Conservation (phyloP, 2,797 vertebrate species). For the Falco cherrug region DNA sequence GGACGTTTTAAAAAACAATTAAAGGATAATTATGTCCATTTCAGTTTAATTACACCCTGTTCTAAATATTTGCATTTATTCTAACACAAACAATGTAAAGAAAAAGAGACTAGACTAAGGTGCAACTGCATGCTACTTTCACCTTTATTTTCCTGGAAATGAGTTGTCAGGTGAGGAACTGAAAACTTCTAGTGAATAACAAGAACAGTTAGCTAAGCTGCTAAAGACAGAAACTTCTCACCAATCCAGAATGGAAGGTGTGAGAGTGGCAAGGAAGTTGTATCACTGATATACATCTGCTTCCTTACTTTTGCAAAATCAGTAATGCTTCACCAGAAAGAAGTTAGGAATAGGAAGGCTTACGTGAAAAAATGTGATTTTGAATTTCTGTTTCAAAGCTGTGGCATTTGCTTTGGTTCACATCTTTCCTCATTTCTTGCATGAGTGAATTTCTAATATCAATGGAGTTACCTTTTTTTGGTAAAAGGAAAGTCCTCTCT, state of each 20-base stretch:
- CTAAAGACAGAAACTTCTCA: background rate
- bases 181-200: background rate
- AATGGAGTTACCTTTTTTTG: background rate
- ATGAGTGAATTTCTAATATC: background rate
- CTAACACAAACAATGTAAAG: background rate
- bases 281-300: background rate
- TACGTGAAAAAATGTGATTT: background rate
- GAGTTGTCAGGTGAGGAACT: background rate
- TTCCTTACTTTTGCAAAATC: background rate
- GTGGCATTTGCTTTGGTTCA: background rate
- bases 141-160: background rate
- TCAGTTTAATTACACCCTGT: background rate
- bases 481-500: background rate
- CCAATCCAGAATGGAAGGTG: background rate
- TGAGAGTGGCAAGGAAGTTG: background rate
- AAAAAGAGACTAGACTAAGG: background rate
- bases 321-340: background rate
- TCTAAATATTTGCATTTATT: background rate
- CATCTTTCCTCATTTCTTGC: background rate
- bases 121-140: background rate
- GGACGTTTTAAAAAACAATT: background rate
- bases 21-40: background rate
- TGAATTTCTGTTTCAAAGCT: background rate
- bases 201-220: background rate
- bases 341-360: background rate